phyloP scores from a whole-genome alignment of 2,888 invertebrate species.

The Nemoura dubitans region DNA sequence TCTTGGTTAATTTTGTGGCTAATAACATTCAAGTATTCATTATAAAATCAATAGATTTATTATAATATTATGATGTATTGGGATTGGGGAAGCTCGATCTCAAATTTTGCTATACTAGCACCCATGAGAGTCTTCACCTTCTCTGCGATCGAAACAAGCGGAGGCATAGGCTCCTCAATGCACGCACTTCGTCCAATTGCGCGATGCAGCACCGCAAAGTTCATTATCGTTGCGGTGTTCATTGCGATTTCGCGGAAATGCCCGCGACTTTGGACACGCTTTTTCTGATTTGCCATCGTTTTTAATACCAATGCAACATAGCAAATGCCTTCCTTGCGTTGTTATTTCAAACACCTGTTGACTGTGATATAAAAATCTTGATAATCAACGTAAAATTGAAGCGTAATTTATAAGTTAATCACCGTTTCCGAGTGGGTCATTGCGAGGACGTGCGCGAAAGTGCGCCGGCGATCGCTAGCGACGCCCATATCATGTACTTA shows the following conservation, averaged over 20 bases:
- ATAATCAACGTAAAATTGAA: constrained; percentile 12
- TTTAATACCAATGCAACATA: neutral
- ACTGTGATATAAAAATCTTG: constrained; percentile 7
- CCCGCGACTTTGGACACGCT: neutral
- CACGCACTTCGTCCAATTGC: neutral
- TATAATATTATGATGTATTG: too few species aligned
- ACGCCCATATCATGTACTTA: neutral
- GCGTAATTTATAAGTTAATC: constrained; percentile 2
- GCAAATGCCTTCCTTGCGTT: neutral
- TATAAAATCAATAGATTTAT: too few species aligned
- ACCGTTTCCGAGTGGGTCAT: neutral
- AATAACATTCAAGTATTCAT: too few species aligned
- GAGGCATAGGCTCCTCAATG: neutral
- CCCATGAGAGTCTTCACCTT: too few species aligned
- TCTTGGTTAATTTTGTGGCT: too few species aligned
- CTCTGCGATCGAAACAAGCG: too few species aligned
- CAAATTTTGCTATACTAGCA: too few species aligned
- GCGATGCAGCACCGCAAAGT: neutral
- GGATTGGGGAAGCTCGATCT: too few species aligned
- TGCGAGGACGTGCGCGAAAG: neutral
- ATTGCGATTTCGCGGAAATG: neutral
- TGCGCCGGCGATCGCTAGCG: neutral
- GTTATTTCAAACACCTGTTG: neutral
- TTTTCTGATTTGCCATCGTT: neutral
- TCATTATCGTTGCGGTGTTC: neutral